phyloP scores from a whole-genome alignment of 1,140 invertebrate species.

The Carposina sasakii region DNA sequence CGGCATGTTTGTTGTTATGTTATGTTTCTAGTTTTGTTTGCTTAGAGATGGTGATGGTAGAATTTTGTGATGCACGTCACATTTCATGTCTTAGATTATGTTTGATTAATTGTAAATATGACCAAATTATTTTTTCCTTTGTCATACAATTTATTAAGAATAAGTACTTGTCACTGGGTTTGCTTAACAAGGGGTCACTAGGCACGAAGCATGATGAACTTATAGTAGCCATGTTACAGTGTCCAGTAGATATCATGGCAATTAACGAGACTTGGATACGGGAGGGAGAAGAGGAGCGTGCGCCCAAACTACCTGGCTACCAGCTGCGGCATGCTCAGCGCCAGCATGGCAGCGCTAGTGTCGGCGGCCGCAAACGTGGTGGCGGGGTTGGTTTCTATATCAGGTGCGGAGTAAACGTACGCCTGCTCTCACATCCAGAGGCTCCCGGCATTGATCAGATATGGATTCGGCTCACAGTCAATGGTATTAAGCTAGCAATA shows the following conservation, averaged over 20 bases:
- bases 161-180: background rate
- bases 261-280: constrained; percentile 4
- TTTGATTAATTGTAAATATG: too few relatives aligned
- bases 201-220: constrained; percentile 1
- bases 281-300: background rate
- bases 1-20: too few relatives aligned
- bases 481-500: background rate
- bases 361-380: background rate
- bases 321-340: background rate
- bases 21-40: too few relatives aligned
- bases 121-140: too few relatives aligned
- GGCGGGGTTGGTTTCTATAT: constrained; percentile 4
- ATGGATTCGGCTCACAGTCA: background rate
- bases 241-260: background rate
- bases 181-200: background rate
- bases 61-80: too few relatives aligned
- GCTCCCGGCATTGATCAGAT: background rate
- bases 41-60: too few relatives aligned
- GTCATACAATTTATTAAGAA: too few relatives aligned
- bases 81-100: too few relatives aligned
- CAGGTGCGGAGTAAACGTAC: background rate
- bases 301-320: background rate
- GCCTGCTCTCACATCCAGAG: background rate
- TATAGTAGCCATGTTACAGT: background rate
- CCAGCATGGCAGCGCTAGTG: background rate